phyloP scores from a whole-genome alignment of 2,797 vertebrate genomes.

The Typhlichthys eigenmanni region DNA sequence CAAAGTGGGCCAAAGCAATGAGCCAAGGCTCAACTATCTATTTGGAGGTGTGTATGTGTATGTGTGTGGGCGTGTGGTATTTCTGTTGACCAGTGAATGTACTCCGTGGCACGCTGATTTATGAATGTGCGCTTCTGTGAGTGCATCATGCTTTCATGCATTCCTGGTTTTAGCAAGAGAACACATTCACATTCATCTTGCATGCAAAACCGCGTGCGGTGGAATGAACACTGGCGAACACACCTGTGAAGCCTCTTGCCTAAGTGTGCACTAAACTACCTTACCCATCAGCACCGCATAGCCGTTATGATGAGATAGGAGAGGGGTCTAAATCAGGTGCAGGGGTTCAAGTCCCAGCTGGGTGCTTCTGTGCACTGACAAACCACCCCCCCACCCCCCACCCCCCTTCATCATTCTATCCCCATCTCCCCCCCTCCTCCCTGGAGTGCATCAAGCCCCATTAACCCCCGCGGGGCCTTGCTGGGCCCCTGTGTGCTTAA shows the following conservation, averaged over 20 bases:
- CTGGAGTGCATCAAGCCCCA: slow-evolving; percentile 67
- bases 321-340: slow-evolving; percentile 11
- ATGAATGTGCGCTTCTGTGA: slow-evolving; percentile 48
- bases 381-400: slow-evolving; percentile 35
- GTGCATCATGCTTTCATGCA: slow-evolving; percentile 39
- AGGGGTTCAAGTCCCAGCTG: slow-evolving; percentile 34
- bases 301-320: slow-evolving; percentile 3
- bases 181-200: slow-evolving; percentile 40
- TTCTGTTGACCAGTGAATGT: slow-evolving; percentile 55
- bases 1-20: slow-evolving; percentile 61
- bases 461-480: slow-evolving; percentile 74
- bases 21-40: slow-evolving; percentile 54
- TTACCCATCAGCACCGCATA: slow-evolving; percentile 14
- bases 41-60: slow-evolving; percentile 38
- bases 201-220: slow-evolving; percentile 30
- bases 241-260: slow-evolving; percentile 19
- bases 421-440: slow-evolving; percentile 39
- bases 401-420: slow-evolving; percentile 39
- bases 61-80: slow-evolving; percentile 21
- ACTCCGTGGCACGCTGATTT: slow-evolving; percentile 46
- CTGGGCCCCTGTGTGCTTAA: slow-evolving; percentile 76
- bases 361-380: slow-evolving; percentile 42
- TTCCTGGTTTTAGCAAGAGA: slow-evolving; percentile 40
- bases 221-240: slow-evolving; percentile 31
- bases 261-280: not conserved